Base-by-base conservation (phyloP, 2,797 vertebrate genomes). In the Notoglanidium macrostoma region DNA sequence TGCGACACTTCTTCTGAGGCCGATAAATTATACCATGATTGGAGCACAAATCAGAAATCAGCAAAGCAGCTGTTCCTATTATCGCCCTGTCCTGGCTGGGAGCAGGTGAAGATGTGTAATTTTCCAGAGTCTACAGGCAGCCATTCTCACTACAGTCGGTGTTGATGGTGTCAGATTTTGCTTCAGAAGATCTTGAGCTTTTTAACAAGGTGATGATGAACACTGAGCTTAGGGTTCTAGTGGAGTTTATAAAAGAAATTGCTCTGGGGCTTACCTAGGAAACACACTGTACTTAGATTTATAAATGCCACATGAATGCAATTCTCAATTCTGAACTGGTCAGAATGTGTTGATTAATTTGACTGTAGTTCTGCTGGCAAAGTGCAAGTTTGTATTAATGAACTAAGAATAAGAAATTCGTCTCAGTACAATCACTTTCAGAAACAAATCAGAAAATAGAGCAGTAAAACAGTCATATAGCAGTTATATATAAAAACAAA, bases 141-240 rank as follows among this genome's bases (percentile, higher is more conserved):
- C 44, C 57, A n/a, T 85, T 89, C 67, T 67, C 11, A 57, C 46
- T 72, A 85, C 80, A 88, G 76, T 76, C 68, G 61, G 49, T 67
- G 59, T 55, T 68, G 70, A 89, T 82, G n/a, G 84, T 86, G 26
- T 83, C 49, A 10, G 29, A 35, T 67, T 83, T 83, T 70, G n/a
- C 46, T 32, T 67, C 23, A 17, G 84, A 89, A 79, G 11, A 40
- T 54, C 4, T 12, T 26, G 35, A 40, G 21, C 55, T 79, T 59
- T 21, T 59, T 59, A 80, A 59, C 11, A 5, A 61, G 32, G 32
- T 1, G 11, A 61, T 44, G 14, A 61, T 80, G 35, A 44, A 44
- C 77, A 79, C 55, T 44, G 11, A 15, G 11, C 17, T 40, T 26
- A 44, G 21, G 57, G 55, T 80, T 61, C 35, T 23, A 57, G 29